A percentile compares a stretch with the other conserved stretches of the same genome.
Conservation (phyloP, 2,113 vertebrate species). For the Pelecanus crispus region DNA sequence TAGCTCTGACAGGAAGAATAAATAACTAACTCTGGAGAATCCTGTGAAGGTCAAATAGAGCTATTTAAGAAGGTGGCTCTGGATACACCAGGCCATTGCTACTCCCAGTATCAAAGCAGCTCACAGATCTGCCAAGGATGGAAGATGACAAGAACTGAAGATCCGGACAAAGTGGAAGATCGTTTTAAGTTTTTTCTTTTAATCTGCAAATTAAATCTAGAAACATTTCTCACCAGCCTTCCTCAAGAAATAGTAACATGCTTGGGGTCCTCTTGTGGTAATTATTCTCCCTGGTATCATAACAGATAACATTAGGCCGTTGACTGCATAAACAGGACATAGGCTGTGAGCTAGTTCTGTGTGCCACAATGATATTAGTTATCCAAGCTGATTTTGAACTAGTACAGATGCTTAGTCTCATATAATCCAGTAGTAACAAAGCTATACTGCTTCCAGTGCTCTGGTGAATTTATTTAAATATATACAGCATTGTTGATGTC, state of each 20-base stretch:
- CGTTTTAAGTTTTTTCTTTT: neutral
- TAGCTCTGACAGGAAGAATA: neutral
- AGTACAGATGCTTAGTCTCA: neutral
- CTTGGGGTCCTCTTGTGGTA: neutral
- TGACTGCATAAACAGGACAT: neutral
- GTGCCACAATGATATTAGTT: neutral
- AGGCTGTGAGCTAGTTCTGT: neutral
- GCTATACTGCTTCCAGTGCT: neutral
- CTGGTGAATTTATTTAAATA: neutral
- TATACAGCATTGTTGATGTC: accelerated
- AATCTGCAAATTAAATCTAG: neutral
- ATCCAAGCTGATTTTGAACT: neutral
- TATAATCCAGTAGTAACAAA: neutral
- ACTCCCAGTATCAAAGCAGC: neutral
- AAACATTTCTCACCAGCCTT: neutral
- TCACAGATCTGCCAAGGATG: neutral
- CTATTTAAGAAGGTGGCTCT: neutral
- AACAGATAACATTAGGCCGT: neutral
- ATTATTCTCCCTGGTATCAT: neutral
- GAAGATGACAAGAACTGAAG: neutral
- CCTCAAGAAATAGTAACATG: neutral
- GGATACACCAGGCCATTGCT: neutral
- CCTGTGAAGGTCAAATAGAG: neutral
- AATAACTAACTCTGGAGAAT: neutral
- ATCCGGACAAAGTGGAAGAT: neutral